Conservation (phyloP, 2,888 invertebrate species). For the Melieria crassipennis region DNA sequence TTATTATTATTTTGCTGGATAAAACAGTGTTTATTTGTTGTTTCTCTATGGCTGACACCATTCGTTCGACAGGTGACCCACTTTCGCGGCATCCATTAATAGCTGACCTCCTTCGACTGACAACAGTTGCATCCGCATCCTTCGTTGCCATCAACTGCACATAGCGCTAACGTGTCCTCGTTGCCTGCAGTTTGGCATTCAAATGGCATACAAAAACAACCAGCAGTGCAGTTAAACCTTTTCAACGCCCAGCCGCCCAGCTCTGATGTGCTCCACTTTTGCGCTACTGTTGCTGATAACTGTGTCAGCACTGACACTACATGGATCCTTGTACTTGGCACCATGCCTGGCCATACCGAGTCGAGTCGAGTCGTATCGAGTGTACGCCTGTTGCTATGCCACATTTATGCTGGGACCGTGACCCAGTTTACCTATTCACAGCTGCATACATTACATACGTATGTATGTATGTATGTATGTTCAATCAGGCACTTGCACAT, state of each 20-base stretch:
- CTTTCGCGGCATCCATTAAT: too few species aligned
- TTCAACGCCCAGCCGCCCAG: too few species aligned
- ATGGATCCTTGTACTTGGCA: too few species aligned
- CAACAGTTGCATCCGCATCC: too few species aligned
- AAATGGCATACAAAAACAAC: neutral
- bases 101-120: too few species aligned
- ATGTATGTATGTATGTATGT: neutral
- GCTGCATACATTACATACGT: neutral
- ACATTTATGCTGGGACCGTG: conserved; percentile 3
- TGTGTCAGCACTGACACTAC: neutral
- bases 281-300: neutral
- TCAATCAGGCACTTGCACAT: neutral
- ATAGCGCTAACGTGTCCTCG: too few species aligned
- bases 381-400: conserved; percentile 25
- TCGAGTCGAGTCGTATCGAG: neutral
- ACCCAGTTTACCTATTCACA: neutral
- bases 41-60: too few species aligned
- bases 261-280: neutral
- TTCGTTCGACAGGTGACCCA: too few species aligned
- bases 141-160: too few species aligned
- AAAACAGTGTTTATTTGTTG: too few species aligned
- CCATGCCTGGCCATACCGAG: neutral
- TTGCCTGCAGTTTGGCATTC: neutral
- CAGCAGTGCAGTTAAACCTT: neutral
- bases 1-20: too few species aligned